Evolutionary conservation across 2,113 vertebrate genomes (phyloP).

Genomic region (Morone saxatilis): DNA sequence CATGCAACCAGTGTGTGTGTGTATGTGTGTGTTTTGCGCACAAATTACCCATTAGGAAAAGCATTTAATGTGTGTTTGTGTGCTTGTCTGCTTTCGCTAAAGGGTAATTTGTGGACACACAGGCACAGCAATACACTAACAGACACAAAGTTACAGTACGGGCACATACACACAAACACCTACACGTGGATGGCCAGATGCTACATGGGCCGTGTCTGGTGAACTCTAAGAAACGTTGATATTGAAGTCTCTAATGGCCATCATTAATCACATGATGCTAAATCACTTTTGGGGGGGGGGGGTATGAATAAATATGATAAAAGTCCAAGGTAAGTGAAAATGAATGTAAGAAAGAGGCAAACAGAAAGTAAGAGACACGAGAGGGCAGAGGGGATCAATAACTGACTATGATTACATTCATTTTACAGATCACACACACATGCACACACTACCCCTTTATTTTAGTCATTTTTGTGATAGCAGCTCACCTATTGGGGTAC

Average conservation of each 20-base stretch:
- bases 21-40: neutral
- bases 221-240: conserved; percentile 75
- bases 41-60: conserved; percentile 50
- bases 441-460: neutral
- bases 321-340: conserved; percentile 48
- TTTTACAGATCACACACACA: conserved; percentile 10
- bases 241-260: conserved; percentile 79
- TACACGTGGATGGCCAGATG: conserved; percentile 66
- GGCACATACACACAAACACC: neutral
- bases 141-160: conserved; percentile 20
- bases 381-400: conserved; percentile 21
- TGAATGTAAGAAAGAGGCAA: conserved; percentile 39
- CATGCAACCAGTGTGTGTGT: neutral
- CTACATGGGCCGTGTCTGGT: conserved; percentile 68
- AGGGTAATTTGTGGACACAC: conserved; percentile 50
- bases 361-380: conserved; percentile 22
- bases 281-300: conserved; percentile 64
- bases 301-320: conserved; percentile 43
- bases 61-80: conserved; percentile 37
- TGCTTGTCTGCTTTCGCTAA: conserved; percentile 48
- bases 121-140: conserved; percentile 24
- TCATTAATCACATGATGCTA: conserved; percentile 82
- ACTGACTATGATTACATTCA: conserved; percentile 25
- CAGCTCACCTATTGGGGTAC: neutral
- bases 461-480: neutral